Evolutionary conservation across 2,888 invertebrate species (phyloP), one percentile per base, ranked within the genome.

Genomic region (Cabera pusaria): DNA sequence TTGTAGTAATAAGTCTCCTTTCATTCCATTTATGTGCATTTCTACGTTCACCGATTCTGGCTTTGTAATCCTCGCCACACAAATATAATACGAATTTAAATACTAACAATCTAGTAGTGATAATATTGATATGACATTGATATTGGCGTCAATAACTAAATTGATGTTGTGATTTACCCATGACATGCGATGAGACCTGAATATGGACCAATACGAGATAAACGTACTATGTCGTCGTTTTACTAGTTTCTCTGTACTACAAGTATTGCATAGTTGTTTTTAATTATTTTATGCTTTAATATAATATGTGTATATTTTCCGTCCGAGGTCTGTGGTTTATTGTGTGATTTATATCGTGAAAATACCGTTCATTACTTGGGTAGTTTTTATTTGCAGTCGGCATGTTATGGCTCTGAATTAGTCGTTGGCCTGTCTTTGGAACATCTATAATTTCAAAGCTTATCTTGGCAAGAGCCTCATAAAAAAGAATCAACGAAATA

Each of bases 1-100:
- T 86, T 86, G 68, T 86, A 85, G 82, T 64, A 59, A 61, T 86
- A 84, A 85, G 84, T 72, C 61, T 76, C 77, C 73, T 75, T 77
- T 70, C 81, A 85, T 84, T 84, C 81, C 84, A 85, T 66, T 57
- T 67, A 56, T 69, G 66, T 78, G 71, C 73, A 76, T 75, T 76
- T 76, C 64, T 59, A 56, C 54, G 51, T 58, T 55, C 49, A 49
- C 45, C 59, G 38, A 52, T 46, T 35, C 35, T 48, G 43, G 23
- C 41, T 48, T 38, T 36, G 14, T 41, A 26, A 33, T 33, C 27
- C 33, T 36, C 31, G 40, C 36, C 16, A n/a, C 21, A 3, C 3
- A 24, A 21, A 25, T 24, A 19, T 23, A 25, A 4, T 37, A 47
- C 49, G 46, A 50, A 48, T 50, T 49, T 53, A 50, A 10, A 36